Conservation (phyloP, 2,113 vertebrate genomes). For the Electrona antarctica region DNA sequence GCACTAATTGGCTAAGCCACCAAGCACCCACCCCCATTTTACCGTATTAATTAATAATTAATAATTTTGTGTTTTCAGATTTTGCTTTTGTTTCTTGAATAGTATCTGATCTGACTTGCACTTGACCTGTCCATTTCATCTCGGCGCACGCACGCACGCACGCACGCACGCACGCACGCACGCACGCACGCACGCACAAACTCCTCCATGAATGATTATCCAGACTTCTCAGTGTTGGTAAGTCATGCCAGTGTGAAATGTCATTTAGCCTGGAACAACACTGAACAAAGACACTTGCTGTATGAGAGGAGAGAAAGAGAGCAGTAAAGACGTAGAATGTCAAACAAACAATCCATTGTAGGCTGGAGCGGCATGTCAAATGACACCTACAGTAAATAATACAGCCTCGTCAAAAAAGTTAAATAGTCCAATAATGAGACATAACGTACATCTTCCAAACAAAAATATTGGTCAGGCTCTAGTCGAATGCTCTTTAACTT, state of each 20-base stretch:
- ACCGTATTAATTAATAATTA: too few relatives aligned
- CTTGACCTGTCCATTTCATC: neutral
- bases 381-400: too few relatives aligned
- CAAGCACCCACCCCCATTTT: too few relatives aligned
- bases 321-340: neutral
- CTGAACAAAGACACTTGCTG: conserved; percentile 38
- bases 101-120: neutral
- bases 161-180: neutral
- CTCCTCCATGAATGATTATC: conserved; percentile 26
- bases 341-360: neutral
- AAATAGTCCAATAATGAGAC: neutral
- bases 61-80: neutral
- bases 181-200: neutral
- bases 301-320: conserved; percentile 7
- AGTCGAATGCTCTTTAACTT: too few relatives aligned
- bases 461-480: too few relatives aligned
- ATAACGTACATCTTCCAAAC: neutral
- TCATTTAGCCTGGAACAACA: conserved; percentile 46
- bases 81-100: neutral
- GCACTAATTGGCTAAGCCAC: too few relatives aligned
- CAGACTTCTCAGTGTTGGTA: conserved; percentile 23
- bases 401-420: neutral
- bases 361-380: neutral
- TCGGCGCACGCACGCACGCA: neutral
- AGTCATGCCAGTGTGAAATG: conserved; percentile 48